These are phyloP conservation scores for Cygnus atratus DNA, from an alignment of 2,113 vertebrate genomes.

Conservation along the genomic window DNA sequence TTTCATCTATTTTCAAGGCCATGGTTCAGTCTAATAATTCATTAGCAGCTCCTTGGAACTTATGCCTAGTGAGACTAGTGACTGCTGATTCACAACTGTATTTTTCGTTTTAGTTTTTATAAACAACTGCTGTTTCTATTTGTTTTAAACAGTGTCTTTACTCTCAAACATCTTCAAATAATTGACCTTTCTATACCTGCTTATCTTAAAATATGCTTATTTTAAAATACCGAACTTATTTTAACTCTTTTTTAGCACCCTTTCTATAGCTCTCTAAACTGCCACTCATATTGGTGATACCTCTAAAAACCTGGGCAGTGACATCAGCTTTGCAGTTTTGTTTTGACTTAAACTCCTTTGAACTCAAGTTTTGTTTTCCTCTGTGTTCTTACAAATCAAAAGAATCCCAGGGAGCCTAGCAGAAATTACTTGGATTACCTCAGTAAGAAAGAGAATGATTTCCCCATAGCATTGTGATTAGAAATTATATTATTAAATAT, in stretches of 20 bases:
- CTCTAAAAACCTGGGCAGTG: not conserved
- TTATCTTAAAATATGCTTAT: not conserved
- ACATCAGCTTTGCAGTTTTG: not conserved
- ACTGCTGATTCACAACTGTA: constrained; percentile 23
- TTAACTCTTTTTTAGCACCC: not conserved
- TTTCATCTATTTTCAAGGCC: constrained; percentile 26
- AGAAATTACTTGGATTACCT: not conserved
- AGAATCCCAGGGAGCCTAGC: not conserved
- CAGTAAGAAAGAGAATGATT: not conserved
- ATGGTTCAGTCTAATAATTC: constrained; percentile 69
- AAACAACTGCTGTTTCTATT: constrained; percentile 22
- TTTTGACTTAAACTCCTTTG: not conserved
- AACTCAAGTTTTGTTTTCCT: not conserved
- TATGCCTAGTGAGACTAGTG: constrained; percentile 46
- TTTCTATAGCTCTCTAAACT: not conserved
- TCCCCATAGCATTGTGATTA: too few relatives aligned
- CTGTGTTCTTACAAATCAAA: not conserved
- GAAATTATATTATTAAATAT: too few relatives aligned
- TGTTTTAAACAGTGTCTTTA: not conserved
- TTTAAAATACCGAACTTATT: not conserved
- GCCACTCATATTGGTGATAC: not conserved
- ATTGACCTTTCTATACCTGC: not conserved
- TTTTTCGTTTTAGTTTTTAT: constrained; percentile 27
- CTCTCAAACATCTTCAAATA: not conserved
- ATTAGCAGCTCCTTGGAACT: constrained; percentile 54